Evolutionary conservation across 2,113 vertebrate genomes (phyloP).

Genomic region (Pardalotus punctatus): DNA sequence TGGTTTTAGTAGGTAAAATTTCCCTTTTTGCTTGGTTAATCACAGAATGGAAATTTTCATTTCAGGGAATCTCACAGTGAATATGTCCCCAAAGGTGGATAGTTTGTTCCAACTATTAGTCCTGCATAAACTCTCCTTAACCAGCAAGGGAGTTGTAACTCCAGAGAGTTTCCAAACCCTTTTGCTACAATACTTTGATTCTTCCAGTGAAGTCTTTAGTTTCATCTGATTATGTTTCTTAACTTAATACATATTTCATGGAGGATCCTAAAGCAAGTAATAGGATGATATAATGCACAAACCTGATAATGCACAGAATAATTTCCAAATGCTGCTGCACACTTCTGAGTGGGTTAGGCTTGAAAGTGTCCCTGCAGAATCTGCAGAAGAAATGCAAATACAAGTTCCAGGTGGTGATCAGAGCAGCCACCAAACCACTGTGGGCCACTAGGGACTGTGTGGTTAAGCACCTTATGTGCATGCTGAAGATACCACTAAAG

Average conservation of each 20-base stretch:
- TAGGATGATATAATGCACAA: not conserved
- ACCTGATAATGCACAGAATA: not conserved
- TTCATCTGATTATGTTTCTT: not conserved
- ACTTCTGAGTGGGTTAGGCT: not conserved
- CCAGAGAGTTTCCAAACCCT: not conserved
- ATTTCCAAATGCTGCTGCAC: not conserved
- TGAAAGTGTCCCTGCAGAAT: not conserved
- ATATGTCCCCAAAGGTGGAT: not conserved
- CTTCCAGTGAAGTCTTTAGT: not conserved
- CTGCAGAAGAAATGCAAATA: not conserved
- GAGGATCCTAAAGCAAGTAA: not conserved
- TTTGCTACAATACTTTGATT: not conserved
- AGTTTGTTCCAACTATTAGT: slow-evolving; percentile 37
- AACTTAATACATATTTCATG: not conserved
- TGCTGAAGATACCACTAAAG: not conserved
- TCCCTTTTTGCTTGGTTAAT: not conserved
- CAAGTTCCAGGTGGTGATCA: not conserved
- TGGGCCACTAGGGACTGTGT: not conserved
- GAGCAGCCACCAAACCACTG: not conserved
- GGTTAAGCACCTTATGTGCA: not conserved
- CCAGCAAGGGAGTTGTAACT: not conserved
- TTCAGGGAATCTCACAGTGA: not conserved
- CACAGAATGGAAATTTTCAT: slow-evolving; percentile 4
- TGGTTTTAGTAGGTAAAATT: not conserved
- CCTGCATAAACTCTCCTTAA: not conserved